These are phyloP conservation scores for Australoheros scitulus DNA, from an alignment of 2,113 vertebrate genomes.

Conservation along the genomic window DNA sequence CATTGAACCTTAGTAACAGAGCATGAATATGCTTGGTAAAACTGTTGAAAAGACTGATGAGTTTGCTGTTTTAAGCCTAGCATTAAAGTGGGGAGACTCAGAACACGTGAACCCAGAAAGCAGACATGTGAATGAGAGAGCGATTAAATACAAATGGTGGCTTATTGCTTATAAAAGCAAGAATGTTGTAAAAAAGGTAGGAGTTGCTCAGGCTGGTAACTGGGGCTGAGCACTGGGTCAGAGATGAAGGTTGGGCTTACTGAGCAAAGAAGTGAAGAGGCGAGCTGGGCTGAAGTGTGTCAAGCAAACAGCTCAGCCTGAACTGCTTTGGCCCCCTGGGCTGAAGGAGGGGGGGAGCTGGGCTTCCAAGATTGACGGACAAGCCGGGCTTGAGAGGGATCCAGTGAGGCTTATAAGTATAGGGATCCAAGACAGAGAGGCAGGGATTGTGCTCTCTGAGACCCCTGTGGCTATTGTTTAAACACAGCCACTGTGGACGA, in stretches of 20 bases:
- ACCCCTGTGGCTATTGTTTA: background rate
- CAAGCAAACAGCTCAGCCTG: background rate
- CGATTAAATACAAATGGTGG: background rate
- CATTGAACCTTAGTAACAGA: slow-evolving; percentile 11
- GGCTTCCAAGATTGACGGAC: background rate
- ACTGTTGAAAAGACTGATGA: slow-evolving; percentile 19
- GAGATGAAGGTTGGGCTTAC: background rate
- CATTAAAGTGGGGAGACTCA: background rate
- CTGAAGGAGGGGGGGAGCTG: background rate
- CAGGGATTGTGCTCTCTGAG: background rate
- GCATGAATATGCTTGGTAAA: slow-evolving; percentile 33
- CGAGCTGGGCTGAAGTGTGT: background rate
- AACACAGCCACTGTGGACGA: background rate
- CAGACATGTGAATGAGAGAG: background rate
- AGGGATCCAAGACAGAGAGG: background rate
- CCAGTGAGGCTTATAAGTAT: background rate
- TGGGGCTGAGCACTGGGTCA: background rate
- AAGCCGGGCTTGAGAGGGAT: background rate
- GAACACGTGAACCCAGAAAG: background rate
- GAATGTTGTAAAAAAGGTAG: background rate
- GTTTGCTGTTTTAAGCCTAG: slow-evolving; percentile 26
- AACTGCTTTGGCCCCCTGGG: too few species aligned
- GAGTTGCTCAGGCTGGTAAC: background rate
- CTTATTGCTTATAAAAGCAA: background rate
- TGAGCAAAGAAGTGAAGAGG: background rate